Base-by-base conservation (phyloP, 2,797 vertebrate genomes). In the Argyrosomus regius region DNA sequence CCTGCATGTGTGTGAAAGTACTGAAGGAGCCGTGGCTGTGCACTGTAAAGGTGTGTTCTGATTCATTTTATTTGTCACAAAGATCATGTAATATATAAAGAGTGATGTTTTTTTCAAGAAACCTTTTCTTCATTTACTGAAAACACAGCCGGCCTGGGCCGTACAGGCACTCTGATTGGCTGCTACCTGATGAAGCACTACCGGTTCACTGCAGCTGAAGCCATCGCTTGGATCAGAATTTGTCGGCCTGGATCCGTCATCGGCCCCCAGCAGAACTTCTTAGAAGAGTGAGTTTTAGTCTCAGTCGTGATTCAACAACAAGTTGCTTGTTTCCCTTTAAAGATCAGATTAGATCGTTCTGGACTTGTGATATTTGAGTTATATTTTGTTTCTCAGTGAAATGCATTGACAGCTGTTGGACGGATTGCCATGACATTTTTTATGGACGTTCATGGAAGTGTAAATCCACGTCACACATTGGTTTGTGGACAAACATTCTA, bases 111-210 rank as follows among this genome's bases (percentile, higher is more conserved):
- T 39, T 39, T 39, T 39, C 8, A 39, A 8, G 35, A 24, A 59
- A 58, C 3, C 7, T 49, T 18, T 43, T 43, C 16, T 24, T 71
- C 3, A 18, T 50, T 43, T 63, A 17, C 48, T 49, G 62, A 6
- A 66, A 22, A 46, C 22, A n/a, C 80, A 98, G 97, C 97, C 78
- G 97, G 97, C 20, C 93, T 98, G 61, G 97, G 97, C 26, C 95
- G 97, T 72, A 98, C 97, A 2, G 97, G 97, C 22, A 97, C 97
- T 0, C 85, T 98, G 81, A 98, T 98, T 67, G 97, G 96, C 87
- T 98, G 97, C 89, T 98, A 98, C 73, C 94, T 98, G 81, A 98
- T 98, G 96, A 98, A 98, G 76, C 97, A 98, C 87, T 97, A 97
- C 88, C 94, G 93, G 71, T 97, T 98, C 87, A 96, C 96, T 3